A percentile compares a stretch with the other conserved stretches of the same genome.
Evolutionary conservation across 2,113 vertebrate species (phyloP).

Genomic region (Odontophorus gujanensis): DNA sequence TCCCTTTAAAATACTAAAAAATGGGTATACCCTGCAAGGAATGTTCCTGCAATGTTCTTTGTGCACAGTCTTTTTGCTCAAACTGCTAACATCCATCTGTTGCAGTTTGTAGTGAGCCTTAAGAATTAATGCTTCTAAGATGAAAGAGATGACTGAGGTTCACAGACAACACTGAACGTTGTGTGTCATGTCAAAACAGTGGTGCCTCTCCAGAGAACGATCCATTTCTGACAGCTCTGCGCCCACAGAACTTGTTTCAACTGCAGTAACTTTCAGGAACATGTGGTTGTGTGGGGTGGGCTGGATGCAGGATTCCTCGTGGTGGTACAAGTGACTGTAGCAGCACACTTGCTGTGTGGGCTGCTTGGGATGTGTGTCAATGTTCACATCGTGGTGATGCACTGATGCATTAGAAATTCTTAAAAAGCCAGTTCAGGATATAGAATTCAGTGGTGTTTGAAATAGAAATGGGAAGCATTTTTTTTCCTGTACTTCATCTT

Average conservation of each 20-base stretch:
- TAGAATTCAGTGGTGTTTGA: neutral
- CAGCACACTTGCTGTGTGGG: neutral
- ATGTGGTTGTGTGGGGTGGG: neutral
- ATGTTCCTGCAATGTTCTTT: neutral
- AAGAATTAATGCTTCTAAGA: neutral
- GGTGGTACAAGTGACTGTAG: neutral
- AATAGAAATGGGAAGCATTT: neutral
- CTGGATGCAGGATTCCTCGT: neutral
- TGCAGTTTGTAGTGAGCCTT: neutral
- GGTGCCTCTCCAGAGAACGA: neutral
- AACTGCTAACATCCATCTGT: neutral
- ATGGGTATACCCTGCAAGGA: neutral
- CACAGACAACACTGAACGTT: neutral
- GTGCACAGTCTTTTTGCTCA: neutral
- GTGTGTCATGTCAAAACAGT: neutral
- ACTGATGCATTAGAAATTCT: neutral
- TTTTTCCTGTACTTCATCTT: neutral
- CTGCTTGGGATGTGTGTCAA: neutral
- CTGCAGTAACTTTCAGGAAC: neutral
- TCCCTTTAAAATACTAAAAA: neutral
- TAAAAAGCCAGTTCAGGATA: neutral
- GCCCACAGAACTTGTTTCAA: no score
- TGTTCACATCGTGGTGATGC: neutral
- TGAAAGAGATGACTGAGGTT: neutral
- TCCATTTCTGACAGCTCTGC: neutral